phyloP scores from a whole-genome alignment of 2,888 invertebrate species.

The Hermaeophaga mercurialis region DNA sequence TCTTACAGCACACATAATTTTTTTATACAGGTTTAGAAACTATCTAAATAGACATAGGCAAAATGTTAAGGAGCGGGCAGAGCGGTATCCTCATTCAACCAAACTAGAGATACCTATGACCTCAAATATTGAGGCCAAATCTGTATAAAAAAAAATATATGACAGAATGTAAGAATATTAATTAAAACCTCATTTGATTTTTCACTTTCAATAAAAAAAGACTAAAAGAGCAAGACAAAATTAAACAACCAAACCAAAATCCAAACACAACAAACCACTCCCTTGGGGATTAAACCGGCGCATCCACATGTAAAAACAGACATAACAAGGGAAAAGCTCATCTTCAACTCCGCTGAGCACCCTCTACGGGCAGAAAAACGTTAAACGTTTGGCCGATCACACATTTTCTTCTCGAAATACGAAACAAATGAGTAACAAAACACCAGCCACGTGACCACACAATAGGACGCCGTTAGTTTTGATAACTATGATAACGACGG shows the following conservation, averaged over 20 bases:
- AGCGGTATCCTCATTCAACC: too few species aligned
- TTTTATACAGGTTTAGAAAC: too few species aligned
- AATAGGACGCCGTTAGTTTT: conserved; percentile 43
- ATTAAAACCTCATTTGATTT: too few species aligned
- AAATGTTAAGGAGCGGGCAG: too few species aligned
- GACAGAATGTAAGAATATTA: too few species aligned
- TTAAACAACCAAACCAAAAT: conserved; percentile 4
- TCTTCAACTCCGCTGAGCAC: conserved; percentile 19
- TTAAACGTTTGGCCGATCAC: conserved; percentile 36
- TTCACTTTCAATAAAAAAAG: too few species aligned
- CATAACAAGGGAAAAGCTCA: conserved; percentile 22
- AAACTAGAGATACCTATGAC: too few species aligned
- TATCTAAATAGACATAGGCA: too few species aligned
- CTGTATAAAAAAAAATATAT: too few species aligned
- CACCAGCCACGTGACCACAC: conserved; percentile 47
- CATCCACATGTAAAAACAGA: conserved; percentile 13
- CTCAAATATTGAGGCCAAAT: too few species aligned
- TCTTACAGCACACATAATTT: too few species aligned
- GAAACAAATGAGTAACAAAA: conserved; percentile 49
- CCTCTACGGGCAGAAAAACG: conserved; percentile 11
- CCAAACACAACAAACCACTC: conserved; percentile 2
- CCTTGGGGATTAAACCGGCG: neutral
- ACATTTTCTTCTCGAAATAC: conserved; percentile 37
- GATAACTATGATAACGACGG: conserved; percentile 39
- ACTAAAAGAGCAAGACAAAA: too few species aligned